phyloP scores from a whole-genome alignment of 2,888 invertebrate species.

The Mechanitis messenoides region DNA sequence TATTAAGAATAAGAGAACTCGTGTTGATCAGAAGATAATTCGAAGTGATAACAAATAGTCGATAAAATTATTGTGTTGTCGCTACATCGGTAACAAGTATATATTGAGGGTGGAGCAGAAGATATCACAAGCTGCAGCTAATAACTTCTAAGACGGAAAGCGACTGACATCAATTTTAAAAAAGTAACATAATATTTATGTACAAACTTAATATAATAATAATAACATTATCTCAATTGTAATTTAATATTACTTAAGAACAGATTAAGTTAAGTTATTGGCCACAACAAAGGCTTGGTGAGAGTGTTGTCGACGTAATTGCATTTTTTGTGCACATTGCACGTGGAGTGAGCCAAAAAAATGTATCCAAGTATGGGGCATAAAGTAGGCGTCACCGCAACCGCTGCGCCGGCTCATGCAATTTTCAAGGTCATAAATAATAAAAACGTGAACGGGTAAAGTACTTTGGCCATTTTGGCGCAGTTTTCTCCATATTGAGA shows the following conservation, averaged over 20 bases:
- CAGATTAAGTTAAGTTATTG: conserved; percentile 21
- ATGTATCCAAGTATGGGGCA: conserved; percentile 43
- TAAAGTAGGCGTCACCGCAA: conserved; percentile 72
- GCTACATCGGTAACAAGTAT: no score
- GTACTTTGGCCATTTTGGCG: conserved; percentile 74
- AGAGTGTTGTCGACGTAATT: conserved; percentile 33
- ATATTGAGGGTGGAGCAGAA: no score
- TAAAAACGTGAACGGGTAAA: conserved; percentile 71
- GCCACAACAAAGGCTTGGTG: conserved; percentile 23
- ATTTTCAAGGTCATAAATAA: conserved; percentile 76
- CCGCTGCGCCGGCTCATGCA: conserved; percentile 70
- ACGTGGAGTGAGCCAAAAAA: conserved; percentile 23
- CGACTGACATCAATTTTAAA: no score
- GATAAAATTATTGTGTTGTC: no score
- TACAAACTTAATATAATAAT: no score
- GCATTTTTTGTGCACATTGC: conserved; percentile 30
- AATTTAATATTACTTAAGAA: conserved; percentile 25
- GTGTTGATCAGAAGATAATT: no score
- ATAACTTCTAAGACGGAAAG: no score
- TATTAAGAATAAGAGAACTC: no score
- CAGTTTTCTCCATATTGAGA: conserved; percentile 57
- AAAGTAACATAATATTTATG: no score
- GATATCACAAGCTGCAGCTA: no score
- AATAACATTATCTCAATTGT: background rate
- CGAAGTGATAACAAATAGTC: no score